Evolutionary conservation across 2,888 invertebrate genomes (phyloP).

Genomic region (Nomada flava): DNA sequence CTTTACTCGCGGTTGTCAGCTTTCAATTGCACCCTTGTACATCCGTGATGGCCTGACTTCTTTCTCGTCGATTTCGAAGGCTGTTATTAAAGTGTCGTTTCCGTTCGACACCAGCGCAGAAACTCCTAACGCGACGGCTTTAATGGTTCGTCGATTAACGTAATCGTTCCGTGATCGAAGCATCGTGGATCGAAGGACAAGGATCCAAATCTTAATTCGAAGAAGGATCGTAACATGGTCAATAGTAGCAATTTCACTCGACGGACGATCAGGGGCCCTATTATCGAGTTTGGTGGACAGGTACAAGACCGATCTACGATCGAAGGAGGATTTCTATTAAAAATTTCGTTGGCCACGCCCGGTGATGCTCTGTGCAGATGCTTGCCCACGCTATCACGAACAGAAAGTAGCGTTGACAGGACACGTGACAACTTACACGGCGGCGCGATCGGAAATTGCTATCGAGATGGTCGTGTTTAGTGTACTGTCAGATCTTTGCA

Average conservation of each 20-base stretch:
- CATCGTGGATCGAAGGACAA: neutral
- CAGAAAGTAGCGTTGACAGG: slow-evolving; percentile 29
- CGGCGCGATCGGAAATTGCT: slow-evolving; percentile 62
- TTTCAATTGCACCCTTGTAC: slow-evolving; percentile 25
- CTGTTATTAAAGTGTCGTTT: slow-evolving; percentile 26
- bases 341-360: slow-evolving; percentile 37
- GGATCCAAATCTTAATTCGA: slow-evolving; percentile 3
- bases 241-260: slow-evolving; percentile 20
- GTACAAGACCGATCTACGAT: slow-evolving; percentile 24
- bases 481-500: slow-evolving; percentile 46
- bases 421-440: slow-evolving; percentile 39
- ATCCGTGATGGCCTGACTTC: neutral
- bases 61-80: slow-evolving; percentile 1
- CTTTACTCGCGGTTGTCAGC: slow-evolving; percentile 30
- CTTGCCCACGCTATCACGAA: slow-evolving; percentile 3
- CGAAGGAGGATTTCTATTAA: slow-evolving; percentile 38
- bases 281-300: slow-evolving; percentile 17
- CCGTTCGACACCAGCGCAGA: neutral
- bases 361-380: slow-evolving; percentile 46
- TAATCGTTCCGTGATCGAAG: slow-evolving; percentile 10
- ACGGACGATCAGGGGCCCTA: slow-evolving; percentile 36
- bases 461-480: slow-evolving; percentile 57
- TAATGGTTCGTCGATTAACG: slow-evolving; percentile 25
- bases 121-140: slow-evolving; percentile 5
- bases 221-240: neutral